Conservation (phyloP, 2,797 vertebrate species). For the Hybognathus amarus region DNA sequence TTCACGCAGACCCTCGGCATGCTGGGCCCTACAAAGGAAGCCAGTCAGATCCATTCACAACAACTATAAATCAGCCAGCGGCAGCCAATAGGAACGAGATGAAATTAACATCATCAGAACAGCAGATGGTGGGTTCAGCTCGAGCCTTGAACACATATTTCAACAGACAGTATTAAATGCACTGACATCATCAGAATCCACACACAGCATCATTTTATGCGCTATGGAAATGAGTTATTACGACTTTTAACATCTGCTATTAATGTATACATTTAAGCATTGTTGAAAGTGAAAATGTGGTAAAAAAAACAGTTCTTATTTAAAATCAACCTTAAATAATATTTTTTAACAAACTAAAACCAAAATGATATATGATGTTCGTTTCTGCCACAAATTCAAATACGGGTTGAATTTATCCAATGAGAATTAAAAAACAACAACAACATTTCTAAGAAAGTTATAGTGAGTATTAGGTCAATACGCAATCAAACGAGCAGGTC, state of each 20-base stretch:
- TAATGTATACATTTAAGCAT: neutral
- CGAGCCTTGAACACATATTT: constrained; percentile 52
- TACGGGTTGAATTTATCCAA: neutral
- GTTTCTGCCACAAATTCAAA: too few relatives aligned
- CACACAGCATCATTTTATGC: neutral
- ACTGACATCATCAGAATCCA: constrained; percentile 51
- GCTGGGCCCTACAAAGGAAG: constrained; percentile 66
- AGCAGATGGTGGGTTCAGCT: constrained; percentile 53
- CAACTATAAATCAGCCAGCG: constrained; percentile 61
- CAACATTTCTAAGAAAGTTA: neutral
- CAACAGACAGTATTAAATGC: constrained; percentile 52
- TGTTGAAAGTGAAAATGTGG: neutral
- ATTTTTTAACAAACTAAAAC: too few relatives aligned
- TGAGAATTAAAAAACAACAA: too few relatives aligned
- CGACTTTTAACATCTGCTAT: neutral
- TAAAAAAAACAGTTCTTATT: too few relatives aligned
- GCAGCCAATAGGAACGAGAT: constrained; percentile 52
- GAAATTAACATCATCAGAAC: constrained; percentile 59
- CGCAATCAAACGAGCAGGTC: neutral
- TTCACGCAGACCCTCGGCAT: constrained; percentile 58
- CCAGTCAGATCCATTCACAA: constrained; percentile 63
- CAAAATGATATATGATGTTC: too few relatives aligned
- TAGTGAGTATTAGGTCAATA: neutral
- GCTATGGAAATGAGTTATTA: neutral
- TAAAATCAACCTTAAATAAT: neutral